Percentiles rank a stretch among this genome's conserved stretches.
Evolutionary conservation across 35 echinoderm and acorn worm genomes (phyloP).

Genomic region (Nesometra sesokonis): DNA sequence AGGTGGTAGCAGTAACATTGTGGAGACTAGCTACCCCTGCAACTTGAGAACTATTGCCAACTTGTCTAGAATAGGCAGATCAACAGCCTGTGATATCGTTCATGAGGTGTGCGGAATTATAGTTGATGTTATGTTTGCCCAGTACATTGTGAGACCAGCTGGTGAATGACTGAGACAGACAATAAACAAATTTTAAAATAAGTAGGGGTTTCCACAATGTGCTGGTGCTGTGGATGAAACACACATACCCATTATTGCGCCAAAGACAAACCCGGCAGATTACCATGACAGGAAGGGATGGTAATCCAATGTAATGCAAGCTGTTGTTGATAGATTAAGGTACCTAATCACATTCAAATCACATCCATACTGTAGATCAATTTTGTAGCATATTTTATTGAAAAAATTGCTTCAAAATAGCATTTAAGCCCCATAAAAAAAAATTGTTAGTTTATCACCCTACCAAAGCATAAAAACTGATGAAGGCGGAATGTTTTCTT

Average conservation of each 20-base stretch:
- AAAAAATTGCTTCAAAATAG: too few species aligned
- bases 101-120: neutral
- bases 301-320: slow-evolving; percentile 29
- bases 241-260: slow-evolving; percentile 41
- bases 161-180: neutral
- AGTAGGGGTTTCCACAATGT: slow-evolving; percentile 33
- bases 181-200: neutral
- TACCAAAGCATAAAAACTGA: too few species aligned
- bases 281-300: slow-evolving; percentile 48
- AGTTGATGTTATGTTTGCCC: neutral
- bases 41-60: slow-evolving; percentile 17
- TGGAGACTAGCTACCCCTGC: slow-evolving; percentile 25
- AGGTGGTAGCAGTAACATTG: neutral
- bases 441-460: too few species aligned
- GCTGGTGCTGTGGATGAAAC: slow-evolving; percentile 48
- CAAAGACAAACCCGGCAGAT: slow-evolving; percentile 19
- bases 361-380: too few species aligned
- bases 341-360: too few species aligned
- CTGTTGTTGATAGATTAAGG: slow-evolving; percentile 41
- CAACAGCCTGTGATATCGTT: slow-evolving; percentile 7
- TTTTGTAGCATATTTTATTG: too few species aligned
- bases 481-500: too few species aligned
- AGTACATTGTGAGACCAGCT: neutral
- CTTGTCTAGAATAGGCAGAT: slow-evolving; percentile 15
- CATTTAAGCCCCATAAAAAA: too few species aligned